Evolutionary conservation across 2,797 vertebrate genomes (phyloP), one percentile per base, ranked within the genome.

Genomic region (Pipistrellus pipistrellus): DNA sequence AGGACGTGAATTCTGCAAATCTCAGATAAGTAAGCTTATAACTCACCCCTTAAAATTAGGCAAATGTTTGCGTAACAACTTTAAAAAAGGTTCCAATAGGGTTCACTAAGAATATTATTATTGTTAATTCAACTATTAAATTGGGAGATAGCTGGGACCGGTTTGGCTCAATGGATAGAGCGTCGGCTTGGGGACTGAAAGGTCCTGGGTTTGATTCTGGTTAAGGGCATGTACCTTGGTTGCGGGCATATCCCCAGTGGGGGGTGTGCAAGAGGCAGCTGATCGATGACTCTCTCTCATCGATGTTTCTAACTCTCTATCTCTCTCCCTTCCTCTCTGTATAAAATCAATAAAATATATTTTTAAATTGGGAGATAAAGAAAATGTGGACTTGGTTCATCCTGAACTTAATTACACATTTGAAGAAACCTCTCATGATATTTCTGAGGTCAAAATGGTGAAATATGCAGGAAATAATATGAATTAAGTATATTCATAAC

Each of bases 401-500:
- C 30, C 25, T 88, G 30, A 96, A 83, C 72, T 86, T 91, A 88
- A 82, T 23, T 64, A 77, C 12, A 53, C 12, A 92, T 44, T 2
- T 92, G 71, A 87, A 85, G 55, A 94, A 93, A 91, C 1, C 30
- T 78, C 41, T 87, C 17, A 51, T 8, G 77, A 92, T 83, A 83
- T 85, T 88, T 62, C 83, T 90, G 27, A 88, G 46, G 62, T 94
- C 68, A 85, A 93, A 88, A 86, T 44, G 64, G 53, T 80, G 5
- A 95, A 95, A 76, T 69, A 86, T 30, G 23, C 38, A 95, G 85
- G 48, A 92, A 95, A 95, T 83, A 86, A 86, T 41, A 92, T 32
- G 53, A 41, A 38, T 87, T 55, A 91, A 51, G 32, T 68, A 77
- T 12, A 66, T 83, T 87, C 55, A 25, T 48, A 95, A 90, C 55